These are phyloP conservation scores for Drosophila bifasciata DNA, from an alignment of 1,140 invertebrate species.

Conservation along the genomic window DNA sequence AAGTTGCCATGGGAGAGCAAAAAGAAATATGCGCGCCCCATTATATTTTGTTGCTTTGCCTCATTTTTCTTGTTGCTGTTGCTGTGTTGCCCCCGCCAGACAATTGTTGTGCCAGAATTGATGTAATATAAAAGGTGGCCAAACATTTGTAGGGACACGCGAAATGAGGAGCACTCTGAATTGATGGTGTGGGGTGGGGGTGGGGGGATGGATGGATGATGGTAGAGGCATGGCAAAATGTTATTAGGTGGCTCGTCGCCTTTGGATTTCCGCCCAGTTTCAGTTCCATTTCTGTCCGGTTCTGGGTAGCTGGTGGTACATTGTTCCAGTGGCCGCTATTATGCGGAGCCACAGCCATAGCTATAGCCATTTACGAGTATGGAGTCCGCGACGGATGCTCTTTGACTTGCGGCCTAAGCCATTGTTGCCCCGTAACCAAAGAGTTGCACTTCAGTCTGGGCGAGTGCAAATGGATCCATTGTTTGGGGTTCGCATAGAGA, in stretches of 20 bases:
- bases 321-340: conserved; percentile 65
- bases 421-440: conserved; percentile 54
- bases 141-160: conserved; percentile 66
- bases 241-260: conserved; percentile 75
- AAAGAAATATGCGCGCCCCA: conserved; percentile 66
- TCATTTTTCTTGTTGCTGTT: conserved; percentile 55
- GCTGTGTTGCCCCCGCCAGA: conserved; percentile 23
- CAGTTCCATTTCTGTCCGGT: conserved; percentile 26
- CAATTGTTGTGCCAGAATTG: conserved; percentile 61
- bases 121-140: conserved; percentile 71
- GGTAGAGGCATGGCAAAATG: conserved; percentile 46
- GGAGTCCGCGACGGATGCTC: conserved; percentile 59
- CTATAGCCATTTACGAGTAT: conserved; percentile 57
- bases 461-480: conserved; percentile 73
- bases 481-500: conserved; percentile 45
- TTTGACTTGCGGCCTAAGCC: conserved; percentile 63
- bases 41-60: conserved; percentile 53
- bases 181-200: conserved; percentile 12
- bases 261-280: conserved; percentile 61
- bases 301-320: conserved; percentile 28
- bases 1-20: conserved; percentile 51
- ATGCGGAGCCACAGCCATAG: conserved; percentile 22
- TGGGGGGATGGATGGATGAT: conserved; percentile 6
- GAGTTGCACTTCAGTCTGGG: conserved; percentile 73
- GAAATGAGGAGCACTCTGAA: conserved; percentile 10